These are phyloP conservation scores for Allygus modestus DNA, from an alignment of 2,888 invertebrate species.

Conservation along the genomic window DNA sequence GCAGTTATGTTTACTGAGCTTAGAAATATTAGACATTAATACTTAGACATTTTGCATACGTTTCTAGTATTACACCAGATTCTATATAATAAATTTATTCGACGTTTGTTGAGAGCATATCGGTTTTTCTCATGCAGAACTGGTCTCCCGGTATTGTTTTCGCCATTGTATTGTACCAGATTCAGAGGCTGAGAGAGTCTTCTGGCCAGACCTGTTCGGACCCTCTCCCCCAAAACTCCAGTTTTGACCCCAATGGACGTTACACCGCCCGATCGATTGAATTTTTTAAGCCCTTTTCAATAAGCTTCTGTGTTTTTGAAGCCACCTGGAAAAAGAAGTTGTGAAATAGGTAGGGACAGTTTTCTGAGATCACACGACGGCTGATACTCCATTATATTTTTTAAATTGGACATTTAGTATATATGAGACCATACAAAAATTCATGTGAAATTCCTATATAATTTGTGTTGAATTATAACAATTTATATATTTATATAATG, in stretches of 20 bases:
- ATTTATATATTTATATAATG: too few relatives aligned
- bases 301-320: conserved; percentile 27
- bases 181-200: neutral
- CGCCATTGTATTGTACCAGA: conserved; percentile 2
- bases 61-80: too few relatives aligned
- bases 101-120: neutral
- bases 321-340: conserved; percentile 25
- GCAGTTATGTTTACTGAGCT: too few relatives aligned
- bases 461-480: too few relatives aligned
- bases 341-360: neutral
- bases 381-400: too few relatives aligned
- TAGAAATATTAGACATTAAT: too few relatives aligned
- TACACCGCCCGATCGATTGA: conserved; percentile 4
- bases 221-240: neutral
- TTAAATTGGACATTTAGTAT: too few relatives aligned
- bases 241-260: conserved; percentile 37
- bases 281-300: conserved; percentile 31
- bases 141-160: conserved; percentile 3
- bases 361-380: too few relatives aligned
- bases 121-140: conserved; percentile 22
- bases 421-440: too few relatives aligned
- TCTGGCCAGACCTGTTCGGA: conserved; percentile 15
- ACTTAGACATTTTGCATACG: too few relatives aligned
- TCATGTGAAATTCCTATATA: too few relatives aligned
- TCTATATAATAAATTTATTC: too few relatives aligned